phyloP scores from a whole-genome alignment of 1,140 invertebrate genomes.

The Atta colombica region DNA sequence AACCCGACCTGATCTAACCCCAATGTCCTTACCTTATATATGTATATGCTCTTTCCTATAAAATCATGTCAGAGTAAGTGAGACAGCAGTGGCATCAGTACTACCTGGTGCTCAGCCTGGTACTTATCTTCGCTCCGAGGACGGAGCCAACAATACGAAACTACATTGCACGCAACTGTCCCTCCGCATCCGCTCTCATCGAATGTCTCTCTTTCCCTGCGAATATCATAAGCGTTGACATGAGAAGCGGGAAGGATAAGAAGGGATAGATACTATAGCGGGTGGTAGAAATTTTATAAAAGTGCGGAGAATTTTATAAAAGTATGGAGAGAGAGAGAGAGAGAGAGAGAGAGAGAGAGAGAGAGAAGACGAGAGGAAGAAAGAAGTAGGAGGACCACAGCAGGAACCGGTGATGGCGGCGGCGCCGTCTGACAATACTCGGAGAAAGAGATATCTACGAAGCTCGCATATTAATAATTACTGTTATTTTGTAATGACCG shows the following conservation, averaged over 20 bases:
- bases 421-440: constrained; percentile 79
- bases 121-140: constrained; percentile 74
- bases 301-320: constrained; percentile 41
- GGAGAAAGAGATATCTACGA: constrained; percentile 72
- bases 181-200: constrained; percentile 86
- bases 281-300: constrained; percentile 40
- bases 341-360: constrained; percentile 1
- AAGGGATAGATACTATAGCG: constrained; percentile 4
- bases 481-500: constrained; percentile 86
- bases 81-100: constrained; percentile 30
- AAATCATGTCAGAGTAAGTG: background rate
- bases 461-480: constrained; percentile 85
- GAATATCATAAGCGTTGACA: constrained; percentile 44
- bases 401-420: constrained; percentile 16
- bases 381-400: constrained; percentile 62
- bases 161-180: constrained; percentile 84
- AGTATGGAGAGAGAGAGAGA: constrained; percentile 21
- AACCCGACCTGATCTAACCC: constrained; percentile 86
- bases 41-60: constrained; percentile 58
- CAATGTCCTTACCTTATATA: constrained; percentile 76
- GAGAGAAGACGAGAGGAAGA: constrained; percentile 17
- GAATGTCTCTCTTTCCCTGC: constrained; percentile 79
- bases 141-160: constrained; percentile 80
- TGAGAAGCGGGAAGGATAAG: constrained; percentile 24
- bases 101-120: constrained; percentile 64